A percentile compares a stretch with the other conserved stretches of the same genome.
Evolutionary conservation across 2,113 vertebrate species (phyloP).

Genomic region (Brevimyrus niger): DNA sequence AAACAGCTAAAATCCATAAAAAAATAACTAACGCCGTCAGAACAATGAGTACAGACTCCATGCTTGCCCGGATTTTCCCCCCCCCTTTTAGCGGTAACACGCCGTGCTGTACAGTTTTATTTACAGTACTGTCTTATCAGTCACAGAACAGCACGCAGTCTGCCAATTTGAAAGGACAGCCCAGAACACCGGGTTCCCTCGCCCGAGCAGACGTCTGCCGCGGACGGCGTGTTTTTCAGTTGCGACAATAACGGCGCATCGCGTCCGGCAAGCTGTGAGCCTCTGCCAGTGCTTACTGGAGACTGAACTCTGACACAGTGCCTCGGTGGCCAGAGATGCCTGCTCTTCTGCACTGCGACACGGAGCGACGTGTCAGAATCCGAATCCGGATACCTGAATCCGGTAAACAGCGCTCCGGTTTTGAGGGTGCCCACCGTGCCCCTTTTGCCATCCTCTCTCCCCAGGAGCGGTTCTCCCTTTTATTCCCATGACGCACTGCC

Average conservation of each 20-base stretch:
- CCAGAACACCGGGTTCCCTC: constrained; percentile 82
- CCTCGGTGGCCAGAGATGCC: not conserved
- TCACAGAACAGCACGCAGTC: constrained; percentile 72
- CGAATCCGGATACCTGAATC: not conserved
- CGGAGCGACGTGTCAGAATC: not conserved
- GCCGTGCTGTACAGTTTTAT: constrained; percentile 89
- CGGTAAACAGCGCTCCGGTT: not conserved
- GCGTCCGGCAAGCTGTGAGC: constrained; percentile 40
- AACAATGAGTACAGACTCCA: constrained; percentile 90
- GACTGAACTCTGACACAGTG: not conserved
- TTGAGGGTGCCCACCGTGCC: not conserved
- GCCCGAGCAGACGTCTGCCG: constrained; percentile 68
- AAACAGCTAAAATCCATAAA: constrained; percentile 53
- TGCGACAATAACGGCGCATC: constrained; percentile 47
- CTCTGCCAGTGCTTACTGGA: not conserved
- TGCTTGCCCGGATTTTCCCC: constrained; percentile 44
- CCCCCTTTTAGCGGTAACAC: constrained; percentile 52
- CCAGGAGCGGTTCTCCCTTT: not conserved
- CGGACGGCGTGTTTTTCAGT: constrained; percentile 48
- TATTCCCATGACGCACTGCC: not conserved
- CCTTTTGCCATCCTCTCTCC: not conserved
- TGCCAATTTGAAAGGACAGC: constrained; percentile 88
- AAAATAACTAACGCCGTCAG: constrained; percentile 63
- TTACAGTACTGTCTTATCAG: constrained; percentile 98
- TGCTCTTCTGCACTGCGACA: not conserved